Conservation (phyloP, 2,888 invertebrate genomes). For the Myopa testacea region DNA sequence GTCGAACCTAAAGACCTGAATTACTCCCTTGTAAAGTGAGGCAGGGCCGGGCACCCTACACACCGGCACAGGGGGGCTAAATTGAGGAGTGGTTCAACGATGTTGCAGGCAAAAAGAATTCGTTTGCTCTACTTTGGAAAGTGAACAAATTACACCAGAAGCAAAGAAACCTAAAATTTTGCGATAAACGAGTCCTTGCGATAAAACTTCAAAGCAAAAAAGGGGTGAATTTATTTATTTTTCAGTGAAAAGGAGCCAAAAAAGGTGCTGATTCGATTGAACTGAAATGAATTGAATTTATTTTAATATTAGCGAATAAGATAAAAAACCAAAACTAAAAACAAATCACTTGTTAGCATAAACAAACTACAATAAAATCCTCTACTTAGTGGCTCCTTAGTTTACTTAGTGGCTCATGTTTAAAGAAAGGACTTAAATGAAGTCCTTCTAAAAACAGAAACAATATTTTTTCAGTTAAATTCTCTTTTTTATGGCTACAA, state of each 20-base stretch:
- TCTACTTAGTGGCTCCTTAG: not conserved
- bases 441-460: not conserved
- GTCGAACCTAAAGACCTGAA: slow-evolving; percentile 4
- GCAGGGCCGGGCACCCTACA: not conserved
- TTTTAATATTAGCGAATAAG: no score
- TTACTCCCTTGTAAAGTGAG: not conserved
- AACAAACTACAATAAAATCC: not conserved
- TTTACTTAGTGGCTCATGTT: not conserved
- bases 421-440: not conserved
- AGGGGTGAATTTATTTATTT: no score
- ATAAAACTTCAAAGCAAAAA: no score
- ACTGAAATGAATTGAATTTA: no score
- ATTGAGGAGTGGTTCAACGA: not conserved
- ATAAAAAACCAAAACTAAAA: not conserved
- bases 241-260: no score
- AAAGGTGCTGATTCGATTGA: no score
- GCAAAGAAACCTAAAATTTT: not conserved
- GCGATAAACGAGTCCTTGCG: no score
- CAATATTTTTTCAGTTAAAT: not conserved
- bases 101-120: not conserved
- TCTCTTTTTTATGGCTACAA: no score
- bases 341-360: not conserved
- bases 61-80: not conserved
- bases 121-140: not conserved
- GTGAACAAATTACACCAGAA: not conserved